These are phyloP conservation scores for Octodonta nipae DNA, from an alignment of 2,888 invertebrate species.

Conservation along the genomic window DNA sequence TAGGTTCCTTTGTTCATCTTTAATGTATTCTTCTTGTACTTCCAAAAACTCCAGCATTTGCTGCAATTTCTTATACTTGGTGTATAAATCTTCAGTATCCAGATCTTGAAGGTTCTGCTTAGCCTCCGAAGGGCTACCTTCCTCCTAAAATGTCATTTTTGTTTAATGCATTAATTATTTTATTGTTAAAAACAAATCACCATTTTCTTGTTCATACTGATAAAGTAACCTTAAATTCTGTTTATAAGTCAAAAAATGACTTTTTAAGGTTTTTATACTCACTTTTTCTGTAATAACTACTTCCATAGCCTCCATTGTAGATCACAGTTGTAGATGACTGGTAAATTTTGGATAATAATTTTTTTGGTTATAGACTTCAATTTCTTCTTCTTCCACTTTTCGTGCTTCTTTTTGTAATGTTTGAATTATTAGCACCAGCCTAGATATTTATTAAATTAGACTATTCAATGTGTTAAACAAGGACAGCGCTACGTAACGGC, in stretches of 20 bases:
- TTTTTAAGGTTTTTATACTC: constrained; percentile 26
- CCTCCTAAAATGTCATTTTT: constrained; percentile 41
- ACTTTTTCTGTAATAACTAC: constrained; percentile 71
- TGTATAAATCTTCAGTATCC: constrained; percentile 86
- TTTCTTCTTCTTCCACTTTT: too few species aligned
- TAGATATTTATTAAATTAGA: too few species aligned
- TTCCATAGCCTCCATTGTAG: constrained; percentile 73
- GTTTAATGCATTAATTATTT: constrained; percentile 4
- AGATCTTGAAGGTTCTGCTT: constrained; percentile 64
- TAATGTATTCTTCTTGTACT: constrained; percentile 98
- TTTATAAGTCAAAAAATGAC: too few species aligned
- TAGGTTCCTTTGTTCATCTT: constrained; percentile 95
- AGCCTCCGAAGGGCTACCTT: constrained; percentile 52
- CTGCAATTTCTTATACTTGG: constrained; percentile 94
- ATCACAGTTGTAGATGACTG: too few species aligned
- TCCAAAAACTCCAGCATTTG: constrained; percentile 92
- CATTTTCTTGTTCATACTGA: constrained; percentile 3
- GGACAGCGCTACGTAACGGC: too few species aligned
- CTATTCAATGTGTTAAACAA: too few species aligned
- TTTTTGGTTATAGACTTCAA: too few species aligned
- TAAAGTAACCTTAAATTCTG: constrained; percentile 3
- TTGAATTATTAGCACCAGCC: too few species aligned
- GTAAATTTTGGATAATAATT: too few species aligned
- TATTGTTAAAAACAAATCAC: neutral
- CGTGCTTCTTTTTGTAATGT: too few species aligned